Conservation (phyloP, 2,888 invertebrate genomes). For the Drosophila engyochracea region DNA sequence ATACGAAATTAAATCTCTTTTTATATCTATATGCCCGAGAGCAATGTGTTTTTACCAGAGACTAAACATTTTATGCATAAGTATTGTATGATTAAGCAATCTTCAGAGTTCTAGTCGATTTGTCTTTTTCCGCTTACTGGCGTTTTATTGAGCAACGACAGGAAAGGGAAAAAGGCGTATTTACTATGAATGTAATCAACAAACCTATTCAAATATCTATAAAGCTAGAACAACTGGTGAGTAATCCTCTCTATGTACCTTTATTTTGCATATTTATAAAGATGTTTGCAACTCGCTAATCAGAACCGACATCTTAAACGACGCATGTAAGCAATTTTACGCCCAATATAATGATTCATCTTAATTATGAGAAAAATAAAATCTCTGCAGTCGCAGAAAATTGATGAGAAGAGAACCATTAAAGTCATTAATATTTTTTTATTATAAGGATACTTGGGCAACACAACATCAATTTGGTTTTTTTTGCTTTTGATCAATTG, state of each 20-base stretch:
- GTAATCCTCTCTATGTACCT: conserved; percentile 9
- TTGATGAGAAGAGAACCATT: background rate
- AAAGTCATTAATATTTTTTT: background rate
- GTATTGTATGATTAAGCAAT: conserved; percentile 3
- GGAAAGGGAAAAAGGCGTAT: conserved; percentile 86
- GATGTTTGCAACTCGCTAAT: conserved; percentile 27
- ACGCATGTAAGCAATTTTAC: conserved; percentile 54
- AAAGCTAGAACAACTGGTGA: conserved; percentile 5
- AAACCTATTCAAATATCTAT: background rate
- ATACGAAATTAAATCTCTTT: conserved; percentile 35
- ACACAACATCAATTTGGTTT: conserved; percentile 10
- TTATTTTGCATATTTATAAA: background rate
- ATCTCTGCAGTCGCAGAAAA: background rate
- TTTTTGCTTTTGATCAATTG: background rate
- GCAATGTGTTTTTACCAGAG: conserved; percentile 57
- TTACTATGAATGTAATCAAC: conserved; percentile 81
- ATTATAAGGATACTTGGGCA: conserved; percentile 12
- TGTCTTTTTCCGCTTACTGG: conserved; percentile 86
- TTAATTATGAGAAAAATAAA: conserved; percentile 5
- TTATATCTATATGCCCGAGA: background rate
- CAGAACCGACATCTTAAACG: conserved; percentile 38
- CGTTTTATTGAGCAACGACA: conserved; percentile 85
- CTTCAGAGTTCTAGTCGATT: conserved; percentile 83
- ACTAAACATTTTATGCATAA: conserved; percentile 14
- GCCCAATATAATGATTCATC: conserved; percentile 39